Evolutionary conservation across 2,797 vertebrate species (phyloP).

Genomic region (Morus bassanus): DNA sequence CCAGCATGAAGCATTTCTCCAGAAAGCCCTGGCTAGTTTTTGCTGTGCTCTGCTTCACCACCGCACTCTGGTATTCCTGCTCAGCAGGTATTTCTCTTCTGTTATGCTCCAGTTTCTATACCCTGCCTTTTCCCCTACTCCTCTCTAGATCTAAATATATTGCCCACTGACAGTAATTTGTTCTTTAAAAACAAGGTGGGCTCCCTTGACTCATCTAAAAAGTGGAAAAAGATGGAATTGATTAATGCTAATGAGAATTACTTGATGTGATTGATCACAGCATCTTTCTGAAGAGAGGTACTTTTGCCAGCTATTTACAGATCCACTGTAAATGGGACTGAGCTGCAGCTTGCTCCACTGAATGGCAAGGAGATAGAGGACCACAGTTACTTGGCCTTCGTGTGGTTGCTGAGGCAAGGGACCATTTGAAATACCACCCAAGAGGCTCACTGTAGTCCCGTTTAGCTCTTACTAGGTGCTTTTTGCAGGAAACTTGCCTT

Average conservation of each 20-base stretch:
- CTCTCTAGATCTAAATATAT: not conserved
- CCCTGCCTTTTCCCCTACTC: not conserved
- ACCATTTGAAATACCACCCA: not conserved
- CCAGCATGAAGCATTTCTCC: not conserved
- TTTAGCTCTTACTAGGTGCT: not conserved
- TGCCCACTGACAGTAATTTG: not conserved
- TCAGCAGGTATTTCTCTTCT: slow-evolving; percentile 62
- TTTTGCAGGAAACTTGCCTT: not conserved
- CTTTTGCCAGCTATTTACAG: not conserved
- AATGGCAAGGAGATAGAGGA: not conserved
- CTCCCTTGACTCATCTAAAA: not conserved
- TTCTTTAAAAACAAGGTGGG: not conserved
- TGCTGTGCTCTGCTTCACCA: not conserved
- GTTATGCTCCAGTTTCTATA: not conserved
- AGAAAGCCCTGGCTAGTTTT: not conserved
- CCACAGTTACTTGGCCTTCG: not conserved
- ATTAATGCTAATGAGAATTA: not conserved
- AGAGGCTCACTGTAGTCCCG: fast-evolving
- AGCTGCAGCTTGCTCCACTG: not conserved
- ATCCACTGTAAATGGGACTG: not conserved
- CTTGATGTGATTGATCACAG: not conserved
- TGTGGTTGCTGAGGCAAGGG: not conserved
- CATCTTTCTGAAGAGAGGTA: not conserved
- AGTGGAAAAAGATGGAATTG: not conserved
- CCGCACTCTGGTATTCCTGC: not conserved